These are phyloP conservation scores for Mongoloraphidia duomilia DNA, from an alignment of 2,888 invertebrate species.

Conservation along the genomic window DNA sequence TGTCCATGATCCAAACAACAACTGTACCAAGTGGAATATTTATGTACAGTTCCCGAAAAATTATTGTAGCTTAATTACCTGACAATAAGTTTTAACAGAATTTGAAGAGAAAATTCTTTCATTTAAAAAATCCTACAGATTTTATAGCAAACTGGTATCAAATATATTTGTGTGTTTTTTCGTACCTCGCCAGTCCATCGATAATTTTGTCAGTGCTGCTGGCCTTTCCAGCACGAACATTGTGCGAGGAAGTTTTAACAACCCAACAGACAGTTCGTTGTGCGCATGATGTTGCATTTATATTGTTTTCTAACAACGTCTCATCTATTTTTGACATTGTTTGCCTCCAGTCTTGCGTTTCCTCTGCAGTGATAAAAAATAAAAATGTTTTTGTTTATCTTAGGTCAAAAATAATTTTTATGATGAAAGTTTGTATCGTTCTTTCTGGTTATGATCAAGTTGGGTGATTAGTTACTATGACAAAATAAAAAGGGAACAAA, in stretches of 20 bases:
- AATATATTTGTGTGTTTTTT: background rate
- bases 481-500: background rate
- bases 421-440: background rate
- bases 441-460: background rate
- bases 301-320: constrained; percentile 37
- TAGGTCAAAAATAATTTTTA: background rate
- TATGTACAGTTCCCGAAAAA: too few relatives aligned
- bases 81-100: too few relatives aligned
- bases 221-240: constrained; percentile 26
- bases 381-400: background rate
- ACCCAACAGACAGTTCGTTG: constrained; percentile 42
- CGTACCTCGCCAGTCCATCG: constrained; percentile 32
- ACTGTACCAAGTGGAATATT: too few relatives aligned
- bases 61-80: too few relatives aligned
- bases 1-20: too few relatives aligned
- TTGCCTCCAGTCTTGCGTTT: constrained; percentile 12
- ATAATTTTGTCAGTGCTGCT: constrained; percentile 33
- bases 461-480: background rate
- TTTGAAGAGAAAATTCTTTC: background rate
- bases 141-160: background rate
- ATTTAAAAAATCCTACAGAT: background rate
- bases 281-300: constrained; percentile 45
- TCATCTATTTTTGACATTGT: constrained; percentile 36
- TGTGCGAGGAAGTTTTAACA: constrained; percentile 28
- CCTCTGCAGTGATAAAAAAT: background rate